Evolutionary conservation across 1,140 invertebrate species (phyloP), one percentile per base, ranked within the genome.

Genomic region (Doryteuthis pealeii): DNA sequence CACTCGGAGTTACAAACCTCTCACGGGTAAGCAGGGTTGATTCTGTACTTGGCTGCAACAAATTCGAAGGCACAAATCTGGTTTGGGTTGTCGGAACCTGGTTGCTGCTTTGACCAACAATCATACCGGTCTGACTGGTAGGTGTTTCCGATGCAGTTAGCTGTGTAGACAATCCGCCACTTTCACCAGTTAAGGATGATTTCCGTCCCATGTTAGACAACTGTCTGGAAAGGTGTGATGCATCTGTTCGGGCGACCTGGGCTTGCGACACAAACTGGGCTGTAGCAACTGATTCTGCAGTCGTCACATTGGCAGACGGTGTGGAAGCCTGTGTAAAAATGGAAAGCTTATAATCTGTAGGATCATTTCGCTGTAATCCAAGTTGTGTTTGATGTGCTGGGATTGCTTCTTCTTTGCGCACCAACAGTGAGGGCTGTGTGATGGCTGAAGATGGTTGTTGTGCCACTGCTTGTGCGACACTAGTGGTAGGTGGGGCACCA

Each of bases 401-500:
- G 54, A 62, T 22, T 62, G 26, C 54, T n/a, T 62, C 54, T n/a
- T 62, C 54, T 18, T 62, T 62, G 18, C 54, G 54, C 54, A 62
- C 22, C 18, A 62, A 28, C 6, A 28, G 26, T n/a, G 54, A 62
- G 18, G 18, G 54, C 18, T 62, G 54, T 62, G 54, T 62, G 54
- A 22, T 28, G 26, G 54, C 54, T 62, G 54, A 18, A 62, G 54
- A 28, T n/a, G 54, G 26, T 18, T 62, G 54, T 22, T 22, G 26
- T 22, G 54, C 18, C 22, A 22, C 18, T n/a, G 54, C 22, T 8
- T 4, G 54, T 22, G 54, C 54, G 10, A 40, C 35, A 40, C 35
- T 40, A 40, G 35, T 40, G 35, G 10, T 40, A 40, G 35, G 4
- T 40, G 35, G 35, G 35, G 10, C 4, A 40, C 35, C 35, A 62